These are phyloP conservation scores for Pelmatolapia mariae DNA, from an alignment of 2,113 vertebrate species.

Conservation along the genomic window DNA sequence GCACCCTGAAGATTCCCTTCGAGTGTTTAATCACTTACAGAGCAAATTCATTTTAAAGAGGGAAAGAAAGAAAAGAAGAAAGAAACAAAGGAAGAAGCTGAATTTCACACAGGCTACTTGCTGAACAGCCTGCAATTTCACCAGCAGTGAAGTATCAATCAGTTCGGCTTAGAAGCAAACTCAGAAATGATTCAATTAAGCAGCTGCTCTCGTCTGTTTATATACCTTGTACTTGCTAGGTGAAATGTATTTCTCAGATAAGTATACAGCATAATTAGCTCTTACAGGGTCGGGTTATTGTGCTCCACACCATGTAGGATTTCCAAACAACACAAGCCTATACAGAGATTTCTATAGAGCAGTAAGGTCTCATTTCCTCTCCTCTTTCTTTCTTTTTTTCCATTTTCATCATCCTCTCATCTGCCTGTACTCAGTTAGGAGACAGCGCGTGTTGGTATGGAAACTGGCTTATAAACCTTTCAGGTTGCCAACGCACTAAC, in stretches of 20 bases:
- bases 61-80: not conserved
- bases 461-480: constrained; percentile 60
- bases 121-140: not conserved
- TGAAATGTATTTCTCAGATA: not conserved
- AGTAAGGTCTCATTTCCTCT: not conserved
- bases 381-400: not conserved
- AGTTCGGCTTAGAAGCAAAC: not conserved
- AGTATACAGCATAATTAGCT: not conserved
- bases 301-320: not conserved
- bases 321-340: not conserved
- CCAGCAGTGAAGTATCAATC: not conserved
- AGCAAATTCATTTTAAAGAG: not conserved
- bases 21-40: not conserved
- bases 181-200: not conserved
- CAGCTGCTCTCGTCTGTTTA: not conserved
- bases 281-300: not conserved
- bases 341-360: not conserved
- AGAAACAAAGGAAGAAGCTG: not conserved
- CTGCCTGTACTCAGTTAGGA: constrained; percentile 6
- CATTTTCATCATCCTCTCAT: not conserved
- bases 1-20: not conserved
- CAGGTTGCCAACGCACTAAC: constrained; percentile 55
- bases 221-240: not conserved
- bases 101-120: not conserved
- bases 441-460: constrained; percentile 62